phyloP scores from a whole-genome alignment of 1,140 invertebrate genomes.

The Scaptodrosophila lebanonensis region DNA sequence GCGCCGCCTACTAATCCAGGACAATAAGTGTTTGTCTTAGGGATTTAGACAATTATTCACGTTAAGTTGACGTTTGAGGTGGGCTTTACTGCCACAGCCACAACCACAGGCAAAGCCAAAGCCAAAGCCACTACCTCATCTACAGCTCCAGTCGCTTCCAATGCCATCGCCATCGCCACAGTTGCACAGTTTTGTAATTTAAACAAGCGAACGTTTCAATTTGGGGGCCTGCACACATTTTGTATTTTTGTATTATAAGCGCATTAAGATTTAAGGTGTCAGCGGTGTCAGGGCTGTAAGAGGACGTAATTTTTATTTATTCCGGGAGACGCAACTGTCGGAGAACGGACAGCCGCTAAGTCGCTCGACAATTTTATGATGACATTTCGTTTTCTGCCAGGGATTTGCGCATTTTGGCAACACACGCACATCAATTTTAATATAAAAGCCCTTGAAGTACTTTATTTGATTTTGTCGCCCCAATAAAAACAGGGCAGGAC shows the following conservation, averaged over 20 bases:
- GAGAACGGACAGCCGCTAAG: slow-evolving; percentile 59
- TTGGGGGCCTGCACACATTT: slow-evolving; percentile 53
- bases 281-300: slow-evolving; percentile 65
- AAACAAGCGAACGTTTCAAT: slow-evolving; percentile 56
- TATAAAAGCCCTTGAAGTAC: slow-evolving; percentile 51
- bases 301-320: slow-evolving; percentile 75
- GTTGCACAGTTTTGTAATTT: slow-evolving; percentile 55
- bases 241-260: slow-evolving; percentile 75
- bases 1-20: slow-evolving; percentile 73
- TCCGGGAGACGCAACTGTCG: too few species aligned
- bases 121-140: slow-evolving; percentile 5
- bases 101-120: slow-evolving; percentile 53
- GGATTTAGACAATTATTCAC: slow-evolving; percentile 75
- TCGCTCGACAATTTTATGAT: slow-evolving; percentile 74
- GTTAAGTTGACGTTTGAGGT: slow-evolving; percentile 74
- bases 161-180: slow-evolving; percentile 16
- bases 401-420: slow-evolving; percentile 54
- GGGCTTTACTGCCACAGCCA: slow-evolving; percentile 22
- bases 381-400: slow-evolving; percentile 66
- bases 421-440: slow-evolving; percentile 66
- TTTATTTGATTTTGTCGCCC: slow-evolving; percentile 74
- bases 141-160: neutral
- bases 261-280: slow-evolving; percentile 75
- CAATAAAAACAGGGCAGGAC: slow-evolving; percentile 51
- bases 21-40: slow-evolving; percentile 75